A percentile compares a stretch with the other conserved stretches of the same genome.
phyloP scores from a whole-genome alignment of 2,888 invertebrate species.

The Thelaira solivaga region DNA sequence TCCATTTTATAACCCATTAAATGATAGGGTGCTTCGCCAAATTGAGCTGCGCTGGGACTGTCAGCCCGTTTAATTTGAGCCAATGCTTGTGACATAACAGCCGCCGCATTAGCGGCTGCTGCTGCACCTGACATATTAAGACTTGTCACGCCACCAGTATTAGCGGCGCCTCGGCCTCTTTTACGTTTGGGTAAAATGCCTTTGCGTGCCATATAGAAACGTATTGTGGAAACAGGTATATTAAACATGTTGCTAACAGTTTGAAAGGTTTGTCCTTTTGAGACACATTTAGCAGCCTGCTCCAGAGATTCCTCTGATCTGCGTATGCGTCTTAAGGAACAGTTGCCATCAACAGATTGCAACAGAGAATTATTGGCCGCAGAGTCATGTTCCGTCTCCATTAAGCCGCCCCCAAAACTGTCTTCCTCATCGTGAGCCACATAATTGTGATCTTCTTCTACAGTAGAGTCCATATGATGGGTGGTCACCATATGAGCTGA shows the following conservation, averaged over 20 bases:
- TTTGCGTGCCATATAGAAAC: conserved; percentile 92
- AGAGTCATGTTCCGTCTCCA: conserved; percentile 71
- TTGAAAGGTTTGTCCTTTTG: conserved; percentile 91
- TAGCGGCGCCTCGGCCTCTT: conserved; percentile 83
- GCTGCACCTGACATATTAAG: conserved; percentile 44
- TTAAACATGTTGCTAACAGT: conserved; percentile 91
- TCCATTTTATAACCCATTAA: conserved; percentile 80
- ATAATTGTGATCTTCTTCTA: conserved; percentile 73
- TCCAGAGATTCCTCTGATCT: conserved; percentile 86
- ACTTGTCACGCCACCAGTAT: conserved; percentile 34
- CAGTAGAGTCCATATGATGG: conserved; percentile 67
- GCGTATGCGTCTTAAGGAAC: conserved; percentile 79
- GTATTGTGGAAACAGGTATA: conserved; percentile 91
- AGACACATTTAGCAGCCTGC: conserved; percentile 90
- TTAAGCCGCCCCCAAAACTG: conserved; percentile 67
- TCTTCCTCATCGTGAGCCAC: conserved; percentile 73
- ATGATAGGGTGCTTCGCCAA: conserved; percentile 82
- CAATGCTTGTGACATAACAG: conserved; percentile 67
- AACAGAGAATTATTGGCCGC: conserved; percentile 66
- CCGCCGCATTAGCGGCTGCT: conserved; percentile 58
- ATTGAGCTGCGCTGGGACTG: conserved; percentile 80
- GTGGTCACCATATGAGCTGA: conserved; percentile 46
- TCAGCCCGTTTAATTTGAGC: conserved; percentile 75
- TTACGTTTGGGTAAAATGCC: conserved; percentile 88
- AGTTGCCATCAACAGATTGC: conserved; percentile 57